Evolutionary conservation across 2,113 vertebrate genomes (phyloP), one percentile per base, ranked within the genome.

Genomic region (Geococcyx californianus): DNA sequence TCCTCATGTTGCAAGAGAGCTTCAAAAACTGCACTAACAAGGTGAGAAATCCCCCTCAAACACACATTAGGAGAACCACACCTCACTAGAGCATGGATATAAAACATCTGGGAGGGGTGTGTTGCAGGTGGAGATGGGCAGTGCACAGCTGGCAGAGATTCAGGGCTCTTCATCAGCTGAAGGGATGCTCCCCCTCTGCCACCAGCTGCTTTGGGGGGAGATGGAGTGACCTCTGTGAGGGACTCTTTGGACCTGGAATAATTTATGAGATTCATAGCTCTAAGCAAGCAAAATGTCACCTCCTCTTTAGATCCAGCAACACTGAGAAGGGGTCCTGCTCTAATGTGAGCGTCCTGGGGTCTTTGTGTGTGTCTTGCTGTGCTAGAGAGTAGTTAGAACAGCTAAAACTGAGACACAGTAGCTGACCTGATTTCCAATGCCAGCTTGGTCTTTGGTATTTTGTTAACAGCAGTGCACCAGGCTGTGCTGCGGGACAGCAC

Each of bases 371-470:
- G 23, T 13, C 42, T 81, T 4, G 4, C 54, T 87, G 66, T 55
- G 62, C 77, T 16, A 1, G 2, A 2, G 55, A 62, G 67, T 75
- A 82, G 76, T 66, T 64, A 55, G 51, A 66, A 34, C 40, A 88
- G 77, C 64, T 84, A 38, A 45, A 69, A 31, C 10, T 3, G 56
- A 93, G 66, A 29, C 38, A 24, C 33, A 3, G 69, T 15, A 44
- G 58, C 80, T 94, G 95, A 89, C 91, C 79, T 90, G 90, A 59
- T 89, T 89, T 93, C 83, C 58, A 56, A 29, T 5, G 58, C 33
- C 68, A 38, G 44, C 60, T 51, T 82, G 85, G 84, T 88, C 83
- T 81, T 70, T 81, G 62, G 58, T 25, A 17, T 87, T 80, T 81
- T 74, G 40, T 49, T 66, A 82, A 28, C 75, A 81, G 87, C 63